Conservation (phyloP, 2,888 invertebrate species). For the Geotrupes spiniger region DNA sequence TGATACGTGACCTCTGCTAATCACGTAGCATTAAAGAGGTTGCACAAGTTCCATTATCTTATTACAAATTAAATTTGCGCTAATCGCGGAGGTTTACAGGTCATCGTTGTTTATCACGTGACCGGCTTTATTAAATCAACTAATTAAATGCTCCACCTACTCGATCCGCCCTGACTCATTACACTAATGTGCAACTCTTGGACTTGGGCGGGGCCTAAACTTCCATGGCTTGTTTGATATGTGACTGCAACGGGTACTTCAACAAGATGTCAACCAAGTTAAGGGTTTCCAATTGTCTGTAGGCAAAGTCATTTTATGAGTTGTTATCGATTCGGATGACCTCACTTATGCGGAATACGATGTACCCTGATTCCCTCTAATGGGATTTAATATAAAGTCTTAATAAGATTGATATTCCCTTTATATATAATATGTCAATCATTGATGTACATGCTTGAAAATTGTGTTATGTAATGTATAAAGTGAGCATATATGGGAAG, state of each 20-base stretch:
- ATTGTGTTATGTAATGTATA: no score
- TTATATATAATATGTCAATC: no score
- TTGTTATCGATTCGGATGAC: no score
- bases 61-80: slow-evolving; percentile 23
- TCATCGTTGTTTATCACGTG: slow-evolving; percentile 31
- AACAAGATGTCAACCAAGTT: slow-evolving; percentile 14
- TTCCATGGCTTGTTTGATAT: slow-evolving; percentile 40
- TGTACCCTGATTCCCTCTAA: no score
- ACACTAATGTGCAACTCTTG: slow-evolving; percentile 44
- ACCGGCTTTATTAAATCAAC: slow-evolving; percentile 40
- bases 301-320: no score
- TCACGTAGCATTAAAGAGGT: slow-evolving; percentile 1
- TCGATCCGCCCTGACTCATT: slow-evolving; percentile 44
- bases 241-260: slow-evolving; percentile 40
- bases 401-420: no score
- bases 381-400: no score
- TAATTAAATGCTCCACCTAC: slow-evolving; percentile 49
- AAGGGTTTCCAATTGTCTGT: not conserved
- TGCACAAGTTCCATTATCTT: slow-evolving; percentile 2
- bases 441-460: no score
- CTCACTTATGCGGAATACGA: no score
- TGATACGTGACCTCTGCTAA: not conserved
- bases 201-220: slow-evolving; percentile 42
- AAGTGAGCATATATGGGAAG: no score
- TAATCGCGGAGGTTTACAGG: slow-evolving; percentile 12